Percentiles rank a stretch among this genome's conserved stretches.
Evolutionary conservation across 2,888 invertebrate species (phyloP).

Genomic region (Drosophila meridionalis): DNA sequence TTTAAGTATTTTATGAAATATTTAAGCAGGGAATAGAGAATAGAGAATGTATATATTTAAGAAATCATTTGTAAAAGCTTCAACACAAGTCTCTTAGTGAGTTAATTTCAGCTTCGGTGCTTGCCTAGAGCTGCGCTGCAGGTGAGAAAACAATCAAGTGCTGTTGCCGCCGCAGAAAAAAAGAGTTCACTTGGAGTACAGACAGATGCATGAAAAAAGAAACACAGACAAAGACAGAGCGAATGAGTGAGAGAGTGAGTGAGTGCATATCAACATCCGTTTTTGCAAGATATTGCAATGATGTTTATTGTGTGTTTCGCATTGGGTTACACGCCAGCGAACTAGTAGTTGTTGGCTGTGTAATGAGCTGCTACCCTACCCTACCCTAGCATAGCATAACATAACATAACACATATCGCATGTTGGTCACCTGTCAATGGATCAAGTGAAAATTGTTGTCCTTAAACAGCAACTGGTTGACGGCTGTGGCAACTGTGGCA

Average conservation of each 20-base stretch:
- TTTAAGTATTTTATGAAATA: too few species aligned
- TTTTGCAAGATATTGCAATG: conserved; percentile 26
- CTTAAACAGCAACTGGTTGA: conserved; percentile 74
- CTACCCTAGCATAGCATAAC: conserved; percentile 7
- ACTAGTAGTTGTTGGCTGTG: conserved; percentile 38
- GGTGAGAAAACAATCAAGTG: conserved; percentile 59
- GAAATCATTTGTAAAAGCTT: background rate
- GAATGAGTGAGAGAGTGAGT: background rate
- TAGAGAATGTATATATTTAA: background rate
- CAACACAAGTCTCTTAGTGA: background rate
- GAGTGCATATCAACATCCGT: conserved; percentile 62
- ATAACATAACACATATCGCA: conserved; percentile 32
- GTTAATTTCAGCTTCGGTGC: conserved; percentile 19
- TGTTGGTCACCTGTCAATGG: conserved; percentile 70
- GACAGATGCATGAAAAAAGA: background rate
- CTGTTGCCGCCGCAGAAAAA: conserved; percentile 18
- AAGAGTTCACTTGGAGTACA: conserved; percentile 33
- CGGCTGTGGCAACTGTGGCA: conserved; percentile 48
- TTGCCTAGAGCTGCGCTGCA: conserved; percentile 12
- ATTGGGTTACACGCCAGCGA: conserved; percentile 39
- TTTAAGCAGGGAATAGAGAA: too few species aligned
- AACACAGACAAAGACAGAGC: background rate
- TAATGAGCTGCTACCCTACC: conserved; percentile 43
- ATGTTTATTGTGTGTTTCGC: conserved; percentile 62
- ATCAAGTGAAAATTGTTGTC: conserved; percentile 75